Evolutionary conservation across 2,888 invertebrate genomes (phyloP).

Genomic region (Helicoverpa assulta): DNA sequence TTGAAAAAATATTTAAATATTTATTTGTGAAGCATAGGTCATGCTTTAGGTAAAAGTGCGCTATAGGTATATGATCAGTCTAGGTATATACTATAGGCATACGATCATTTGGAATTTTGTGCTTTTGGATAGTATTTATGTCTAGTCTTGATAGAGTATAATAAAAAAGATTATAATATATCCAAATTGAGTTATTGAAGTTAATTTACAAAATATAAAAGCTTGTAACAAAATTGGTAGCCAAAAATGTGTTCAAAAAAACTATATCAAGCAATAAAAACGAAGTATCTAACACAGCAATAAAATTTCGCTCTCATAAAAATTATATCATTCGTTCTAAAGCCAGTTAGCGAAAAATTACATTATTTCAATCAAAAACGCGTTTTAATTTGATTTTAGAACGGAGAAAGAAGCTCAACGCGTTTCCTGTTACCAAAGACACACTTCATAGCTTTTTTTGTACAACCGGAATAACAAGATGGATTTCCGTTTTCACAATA

Average conservation of each 20-base stretch:
- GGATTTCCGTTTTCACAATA: constrained; percentile 75
- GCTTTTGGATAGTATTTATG: no score
- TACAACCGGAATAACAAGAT: constrained; percentile 76
- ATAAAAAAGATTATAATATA: constrained; percentile 18
- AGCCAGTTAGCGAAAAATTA: constrained; percentile 48
- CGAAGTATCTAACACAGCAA: constrained; percentile 41
- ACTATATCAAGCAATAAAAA: constrained; percentile 42
- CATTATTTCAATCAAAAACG: constrained; percentile 52
- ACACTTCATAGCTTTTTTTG: constrained; percentile 65
- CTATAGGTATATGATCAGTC: no score
- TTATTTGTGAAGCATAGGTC: no score
- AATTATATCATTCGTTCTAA: constrained; percentile 27
- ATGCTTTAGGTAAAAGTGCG: no score
- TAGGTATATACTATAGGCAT: no score
- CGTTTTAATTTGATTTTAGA: constrained; percentile 61
- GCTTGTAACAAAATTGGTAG: constrained; percentile 38
- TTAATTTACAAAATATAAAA: constrained; percentile 31
- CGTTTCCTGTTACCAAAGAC: constrained; percentile 75
- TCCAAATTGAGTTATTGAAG: constrained; percentile 39
- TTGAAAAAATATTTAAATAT: no score
- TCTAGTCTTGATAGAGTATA: background rate
- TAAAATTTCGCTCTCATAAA: constrained; percentile 47
- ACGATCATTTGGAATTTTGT: background rate
- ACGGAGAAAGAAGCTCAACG: constrained; percentile 69
- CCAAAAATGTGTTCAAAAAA: constrained; percentile 11